phyloP scores from a whole-genome alignment of 1,140 invertebrate genomes.

The Hylaeus anthracinus region DNA sequence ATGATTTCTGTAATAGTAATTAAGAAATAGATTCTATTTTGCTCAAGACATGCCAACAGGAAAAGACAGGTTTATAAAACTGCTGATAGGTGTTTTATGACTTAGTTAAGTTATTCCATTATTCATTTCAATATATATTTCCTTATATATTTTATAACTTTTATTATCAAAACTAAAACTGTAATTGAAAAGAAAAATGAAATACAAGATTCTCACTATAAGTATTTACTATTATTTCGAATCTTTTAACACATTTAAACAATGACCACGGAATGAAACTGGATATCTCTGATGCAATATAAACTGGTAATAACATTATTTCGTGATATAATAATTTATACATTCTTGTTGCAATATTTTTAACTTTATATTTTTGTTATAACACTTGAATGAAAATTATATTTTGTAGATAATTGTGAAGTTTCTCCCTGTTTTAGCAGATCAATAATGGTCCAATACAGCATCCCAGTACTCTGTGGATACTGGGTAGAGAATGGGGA shows the following conservation, averaged over 20 bases:
- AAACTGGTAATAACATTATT: neutral
- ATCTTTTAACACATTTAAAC: neutral
- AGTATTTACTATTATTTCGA: neutral
- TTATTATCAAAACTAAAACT: neutral
- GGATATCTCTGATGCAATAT: neutral
- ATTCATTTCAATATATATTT: neutral
- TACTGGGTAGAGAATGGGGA: conserved; percentile 52
- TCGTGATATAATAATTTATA: neutral
- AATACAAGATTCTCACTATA: neutral
- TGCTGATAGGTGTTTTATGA: neutral
- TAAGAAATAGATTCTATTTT: neutral
- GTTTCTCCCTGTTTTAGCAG: conserved; percentile 49
- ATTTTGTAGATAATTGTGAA: conserved; percentile 41
- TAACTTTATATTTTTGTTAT: neutral
- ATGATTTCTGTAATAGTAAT: neutral
- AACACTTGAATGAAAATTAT: neutral
- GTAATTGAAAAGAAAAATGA: neutral
- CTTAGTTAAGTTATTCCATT: neutral
- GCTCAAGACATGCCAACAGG: neutral
- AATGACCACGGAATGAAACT: neutral
- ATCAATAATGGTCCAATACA: conserved; percentile 80
- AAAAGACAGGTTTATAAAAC: neutral
- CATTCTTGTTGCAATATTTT: conserved; percentile 1
- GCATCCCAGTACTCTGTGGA: conserved; percentile 67
- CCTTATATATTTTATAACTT: neutral